These are phyloP conservation scores for Eilema caniola DNA, from an alignment of 2,888 invertebrate genomes.

Conservation along the genomic window DNA sequence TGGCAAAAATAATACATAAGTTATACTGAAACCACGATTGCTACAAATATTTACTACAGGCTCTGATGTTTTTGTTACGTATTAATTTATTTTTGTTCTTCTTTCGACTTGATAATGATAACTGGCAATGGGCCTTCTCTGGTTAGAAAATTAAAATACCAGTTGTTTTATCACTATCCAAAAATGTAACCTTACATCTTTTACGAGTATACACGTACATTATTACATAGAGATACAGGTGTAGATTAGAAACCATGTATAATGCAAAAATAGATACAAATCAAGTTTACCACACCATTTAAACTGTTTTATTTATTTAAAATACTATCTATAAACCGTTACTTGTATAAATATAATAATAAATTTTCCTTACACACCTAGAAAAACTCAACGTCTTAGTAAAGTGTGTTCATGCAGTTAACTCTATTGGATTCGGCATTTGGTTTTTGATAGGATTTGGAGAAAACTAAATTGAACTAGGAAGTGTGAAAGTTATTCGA, in stretches of 20 bases:
- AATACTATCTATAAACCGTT: slow-evolving; percentile 1
- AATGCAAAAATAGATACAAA: slow-evolving; percentile 1
- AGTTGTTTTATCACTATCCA: too few relatives aligned
- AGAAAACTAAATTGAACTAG: slow-evolving; percentile 29
- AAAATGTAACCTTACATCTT: too few relatives aligned
- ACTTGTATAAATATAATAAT: slow-evolving; percentile 6
- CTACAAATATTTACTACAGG: too few relatives aligned
- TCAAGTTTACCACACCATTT: too few relatives aligned
- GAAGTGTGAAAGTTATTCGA: slow-evolving; percentile 17
- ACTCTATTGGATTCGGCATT: slow-evolving; percentile 42
- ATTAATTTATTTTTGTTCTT: too few relatives aligned
- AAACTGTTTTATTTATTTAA: too few relatives aligned
- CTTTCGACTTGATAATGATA: too few relatives aligned
- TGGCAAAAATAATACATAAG: too few relatives aligned
- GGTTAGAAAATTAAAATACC: too few relatives aligned
- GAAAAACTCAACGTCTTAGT: slow-evolving; percentile 36
- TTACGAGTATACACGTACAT: neutral
- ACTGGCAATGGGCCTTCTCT: too few relatives aligned
- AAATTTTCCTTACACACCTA: slow-evolving; percentile 8
- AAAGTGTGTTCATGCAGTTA: slow-evolving; percentile 50
- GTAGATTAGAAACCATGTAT: neutral
- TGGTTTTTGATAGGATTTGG: slow-evolving; percentile 38
- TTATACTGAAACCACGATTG: too few relatives aligned
- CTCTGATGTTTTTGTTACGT: too few relatives aligned
- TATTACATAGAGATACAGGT: neutral